These are phyloP conservation scores for Drosophila triauraria DNA, from an alignment of 1,140 invertebrate genomes.

Conservation along the genomic window DNA sequence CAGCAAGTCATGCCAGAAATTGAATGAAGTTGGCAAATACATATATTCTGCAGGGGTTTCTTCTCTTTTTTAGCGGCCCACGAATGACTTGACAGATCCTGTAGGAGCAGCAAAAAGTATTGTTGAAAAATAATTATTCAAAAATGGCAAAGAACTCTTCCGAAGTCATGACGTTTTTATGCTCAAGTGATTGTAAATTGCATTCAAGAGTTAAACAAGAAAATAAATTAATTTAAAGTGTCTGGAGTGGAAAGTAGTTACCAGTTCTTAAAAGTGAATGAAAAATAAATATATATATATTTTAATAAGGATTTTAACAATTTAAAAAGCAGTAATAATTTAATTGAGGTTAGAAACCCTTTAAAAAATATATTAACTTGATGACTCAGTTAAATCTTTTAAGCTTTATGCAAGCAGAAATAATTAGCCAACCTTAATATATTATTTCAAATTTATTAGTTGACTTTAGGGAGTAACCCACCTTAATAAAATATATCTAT, in stretches of 20 bases:
- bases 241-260: neutral
- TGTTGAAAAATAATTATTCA: slow-evolving; percentile 35
- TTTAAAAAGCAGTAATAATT: neutral
- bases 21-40: slow-evolving; percentile 50
- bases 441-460: neutral
- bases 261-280: neutral
- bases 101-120: slow-evolving; percentile 22
- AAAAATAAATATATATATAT: neutral
- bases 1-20: slow-evolving; percentile 58
- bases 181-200: slow-evolving; percentile 6
- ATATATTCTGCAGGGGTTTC: neutral
- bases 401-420: too few species aligned
- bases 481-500: neutral
- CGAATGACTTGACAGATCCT: slow-evolving; percentile 43
- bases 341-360: too few species aligned
- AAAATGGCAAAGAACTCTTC: slow-evolving; percentile 13
- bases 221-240: neutral
- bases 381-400: neutral
- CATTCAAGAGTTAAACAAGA: neutral
- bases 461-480: neutral
- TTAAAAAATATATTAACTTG: neutral
- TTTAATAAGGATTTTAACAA: too few species aligned
- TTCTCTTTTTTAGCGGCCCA: slow-evolving; percentile 8
- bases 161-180: neutral
- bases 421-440: neutral